Evolutionary conservation across 2,113 vertebrate genomes (phyloP), one percentile per base, ranked within the genome.

Genomic region (Procavia capensis): DNA sequence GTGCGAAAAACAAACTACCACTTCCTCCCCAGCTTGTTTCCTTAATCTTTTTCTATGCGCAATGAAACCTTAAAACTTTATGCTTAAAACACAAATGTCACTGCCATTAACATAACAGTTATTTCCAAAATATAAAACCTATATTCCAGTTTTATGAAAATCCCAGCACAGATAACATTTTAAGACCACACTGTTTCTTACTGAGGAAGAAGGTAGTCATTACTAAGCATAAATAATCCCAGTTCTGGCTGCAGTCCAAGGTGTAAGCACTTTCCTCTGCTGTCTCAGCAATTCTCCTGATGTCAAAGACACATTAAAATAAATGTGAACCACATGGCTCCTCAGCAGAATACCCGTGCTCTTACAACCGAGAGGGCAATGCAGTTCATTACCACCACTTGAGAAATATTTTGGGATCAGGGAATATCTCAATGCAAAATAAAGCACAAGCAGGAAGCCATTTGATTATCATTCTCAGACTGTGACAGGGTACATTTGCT

Each of bases 281-380:
- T 98, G 98, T 98, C 98, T 98, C 99, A 98, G 98, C 97, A 96
- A 98, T 97, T 98, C 98, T 98, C 97, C 98, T 97, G 97, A 97
- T 99, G 98, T 99, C 98, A 99, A 98, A 99, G 98, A 98, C 98
- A 98, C 98, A 98, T 98, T 98, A 98, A 98, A 98, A 98, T 98
- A 99, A 99, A 99, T 98, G 98, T 98, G 98, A 99, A 98, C 98
- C 99, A 99, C 99, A 99, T 99, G 99, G 98, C 98, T 98, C 96
- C 97, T 78, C 98, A 79, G 98, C 98, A 98, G 97, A 98, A 97
- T 96, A 95, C 97, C 93, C 95, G 36, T 29, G 87, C 97, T 98
- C 96, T 93, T 95, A 95, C 97, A 98, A 97, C 97, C 94, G 95
- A 94, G 97, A 98, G 98, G 98, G 99, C 98, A 98, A 98, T 98